Percentiles rank a stretch among this genome's conserved stretches.
phyloP scores from a whole-genome alignment of 2,113 vertebrate genomes.

The Archilochus colubris region DNA sequence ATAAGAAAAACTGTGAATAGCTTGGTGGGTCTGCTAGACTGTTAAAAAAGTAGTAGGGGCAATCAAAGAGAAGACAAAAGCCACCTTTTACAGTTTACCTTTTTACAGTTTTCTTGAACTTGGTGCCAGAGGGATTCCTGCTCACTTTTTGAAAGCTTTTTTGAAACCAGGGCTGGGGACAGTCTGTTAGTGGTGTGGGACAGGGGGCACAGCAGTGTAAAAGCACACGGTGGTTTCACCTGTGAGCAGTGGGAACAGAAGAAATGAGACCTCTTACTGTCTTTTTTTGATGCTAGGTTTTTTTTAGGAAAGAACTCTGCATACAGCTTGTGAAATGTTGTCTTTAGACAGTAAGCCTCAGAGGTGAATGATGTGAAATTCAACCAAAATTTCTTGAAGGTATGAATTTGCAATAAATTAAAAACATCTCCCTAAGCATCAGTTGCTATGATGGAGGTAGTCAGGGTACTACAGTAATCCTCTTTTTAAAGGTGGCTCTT shows the following conservation, averaged over 20 bases:
- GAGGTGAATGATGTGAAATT: not conserved
- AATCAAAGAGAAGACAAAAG: not conserved
- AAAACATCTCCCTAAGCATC: not conserved
- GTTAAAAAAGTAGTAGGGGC: not conserved
- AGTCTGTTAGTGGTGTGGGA: not conserved
- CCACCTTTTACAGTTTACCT: not conserved
- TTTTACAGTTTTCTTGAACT: not conserved
- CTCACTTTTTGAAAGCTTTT: not conserved
- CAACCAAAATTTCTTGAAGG: not conserved
- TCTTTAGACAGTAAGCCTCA: not conserved
- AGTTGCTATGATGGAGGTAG: not conserved
- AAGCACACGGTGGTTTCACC: not conserved
- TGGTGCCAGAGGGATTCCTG: not conserved
- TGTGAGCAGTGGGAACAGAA: not conserved
- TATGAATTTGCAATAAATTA: not conserved
- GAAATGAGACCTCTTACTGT: not conserved
- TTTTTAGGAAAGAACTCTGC: not conserved
- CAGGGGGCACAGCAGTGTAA: not conserved
- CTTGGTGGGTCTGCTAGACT: fast-evolving
- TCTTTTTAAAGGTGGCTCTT: not conserved
- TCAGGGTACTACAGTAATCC: not conserved
- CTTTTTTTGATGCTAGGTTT: not conserved
- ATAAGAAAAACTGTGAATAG: not conserved
- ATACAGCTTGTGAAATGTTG: not conserved
- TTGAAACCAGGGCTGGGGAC: not conserved